Conservation (phyloP, 2,888 invertebrate genomes). For the Iphiclides podalirius region DNA sequence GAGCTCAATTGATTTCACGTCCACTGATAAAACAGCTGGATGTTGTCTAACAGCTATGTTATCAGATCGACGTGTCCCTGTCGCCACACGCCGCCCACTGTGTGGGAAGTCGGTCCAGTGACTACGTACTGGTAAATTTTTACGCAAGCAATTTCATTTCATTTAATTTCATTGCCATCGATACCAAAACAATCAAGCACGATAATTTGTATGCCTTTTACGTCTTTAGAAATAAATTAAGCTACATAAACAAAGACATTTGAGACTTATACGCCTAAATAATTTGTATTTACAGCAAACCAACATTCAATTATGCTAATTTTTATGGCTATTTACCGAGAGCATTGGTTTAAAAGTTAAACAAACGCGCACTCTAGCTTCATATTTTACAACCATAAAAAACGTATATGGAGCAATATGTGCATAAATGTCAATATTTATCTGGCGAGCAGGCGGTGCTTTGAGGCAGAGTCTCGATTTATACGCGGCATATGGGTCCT, state of each 20-base stretch:
- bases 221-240: slow-evolving; percentile 48
- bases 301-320: slow-evolving; percentile 75
- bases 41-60: slow-evolving; percentile 63
- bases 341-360: slow-evolving; percentile 57
- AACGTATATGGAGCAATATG: slow-evolving; percentile 79
- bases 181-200: slow-evolving; percentile 32
- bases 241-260: slow-evolving; percentile 55
- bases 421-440: slow-evolving; percentile 78
- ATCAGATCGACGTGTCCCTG: slow-evolving; percentile 71
- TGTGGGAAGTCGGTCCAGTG: slow-evolving; percentile 47
- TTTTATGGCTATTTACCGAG: slow-evolving; percentile 66
- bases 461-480: slow-evolving; percentile 54
- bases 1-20: slow-evolving; percentile 71
- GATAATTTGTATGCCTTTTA: slow-evolving; percentile 41
- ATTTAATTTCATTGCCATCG: slow-evolving; percentile 32
- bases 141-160: slow-evolving; percentile 24
- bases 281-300: slow-evolving; percentile 59
- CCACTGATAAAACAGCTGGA: slow-evolving; percentile 66
- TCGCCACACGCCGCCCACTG: slow-evolving; percentile 60
- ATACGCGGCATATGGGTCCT: slow-evolving; percentile 58
- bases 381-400: slow-evolving; percentile 77
- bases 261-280: slow-evolving; percentile 57
- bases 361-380: slow-evolving; percentile 62
- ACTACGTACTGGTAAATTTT: slow-evolving; percentile 36
- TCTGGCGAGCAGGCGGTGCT: slow-evolving; percentile 41